These are phyloP conservation scores for Pollenia angustigena DNA, from an alignment of 2,888 invertebrate genomes.

Conservation along the genomic window DNA sequence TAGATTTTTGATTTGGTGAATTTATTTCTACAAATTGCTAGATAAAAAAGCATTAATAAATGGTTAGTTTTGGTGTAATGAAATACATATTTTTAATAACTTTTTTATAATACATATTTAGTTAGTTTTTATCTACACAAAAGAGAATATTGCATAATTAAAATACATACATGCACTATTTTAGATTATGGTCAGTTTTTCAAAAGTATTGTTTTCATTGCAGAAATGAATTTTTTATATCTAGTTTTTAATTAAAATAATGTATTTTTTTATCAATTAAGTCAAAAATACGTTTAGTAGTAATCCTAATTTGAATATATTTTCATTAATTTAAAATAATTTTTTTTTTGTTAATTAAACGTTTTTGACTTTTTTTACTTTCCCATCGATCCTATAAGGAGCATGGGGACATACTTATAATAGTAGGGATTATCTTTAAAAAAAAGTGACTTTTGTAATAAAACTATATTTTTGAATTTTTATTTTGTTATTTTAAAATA, in stretches of 20 bases:
- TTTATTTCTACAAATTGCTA: constrained; percentile 25
- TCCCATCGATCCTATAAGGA: no score
- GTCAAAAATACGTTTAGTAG: no score
- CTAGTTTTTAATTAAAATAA: neutral
- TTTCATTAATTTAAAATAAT: no score
- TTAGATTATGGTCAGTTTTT: neutral
- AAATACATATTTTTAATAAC: constrained; percentile 3
- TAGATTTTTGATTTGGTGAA: constrained; percentile 27
- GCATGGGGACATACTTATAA: no score
- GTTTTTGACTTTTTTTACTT: no score
- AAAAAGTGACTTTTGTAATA: no score
- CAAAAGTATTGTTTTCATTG: constrained; percentile 1
- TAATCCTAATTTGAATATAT: no score
- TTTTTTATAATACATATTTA: constrained; percentile 4
- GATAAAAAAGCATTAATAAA: constrained; percentile 38
- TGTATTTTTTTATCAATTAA: no score
- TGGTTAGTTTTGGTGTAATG: constrained; percentile 45
- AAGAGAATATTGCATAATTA: constrained; percentile 31
- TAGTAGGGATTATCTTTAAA: no score
- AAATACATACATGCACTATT: neutral
- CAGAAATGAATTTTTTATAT: neutral
- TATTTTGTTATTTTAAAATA: no score
- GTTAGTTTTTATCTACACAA: neutral
- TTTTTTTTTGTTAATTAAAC: no score
- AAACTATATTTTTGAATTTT: no score